phyloP scores from a whole-genome alignment of 1,140 invertebrate genomes.

The Macrosteles quadrilineatus region DNA sequence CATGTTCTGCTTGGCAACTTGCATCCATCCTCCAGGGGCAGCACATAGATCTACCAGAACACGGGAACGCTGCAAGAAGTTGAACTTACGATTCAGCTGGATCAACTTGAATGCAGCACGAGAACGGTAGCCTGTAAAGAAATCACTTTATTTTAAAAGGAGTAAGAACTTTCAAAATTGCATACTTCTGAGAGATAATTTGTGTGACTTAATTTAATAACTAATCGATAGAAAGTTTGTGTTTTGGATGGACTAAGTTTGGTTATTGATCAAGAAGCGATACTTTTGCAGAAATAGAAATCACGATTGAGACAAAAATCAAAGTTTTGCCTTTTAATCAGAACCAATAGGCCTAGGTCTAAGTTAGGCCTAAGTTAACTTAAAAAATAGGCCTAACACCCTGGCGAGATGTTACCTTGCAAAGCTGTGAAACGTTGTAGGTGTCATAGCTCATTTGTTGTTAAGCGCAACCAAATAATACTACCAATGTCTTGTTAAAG shows the following conservation, averaged over 20 bases:
- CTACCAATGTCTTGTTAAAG: too few relatives aligned
- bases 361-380: too few relatives aligned
- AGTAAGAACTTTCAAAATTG: slow-evolving; percentile 15
- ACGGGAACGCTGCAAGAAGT: slow-evolving; percentile 93
- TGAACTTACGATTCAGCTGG: slow-evolving; percentile 96
- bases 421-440: too few relatives aligned
- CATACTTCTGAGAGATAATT: neutral
- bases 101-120: slow-evolving; percentile 98
- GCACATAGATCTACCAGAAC: slow-evolving; percentile 98
- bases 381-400: too few relatives aligned
- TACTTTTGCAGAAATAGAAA: too few relatives aligned
- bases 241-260: neutral
- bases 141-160: slow-evolving; percentile 36
- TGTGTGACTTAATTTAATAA: neutral
- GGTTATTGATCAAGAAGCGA: too few relatives aligned
- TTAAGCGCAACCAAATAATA: too few relatives aligned
- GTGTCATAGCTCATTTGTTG: too few relatives aligned
- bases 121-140: slow-evolving; percentile 84
- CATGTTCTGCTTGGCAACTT: slow-evolving; percentile 98
- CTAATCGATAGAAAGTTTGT: neutral
- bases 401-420: too few relatives aligned
- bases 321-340: too few relatives aligned
- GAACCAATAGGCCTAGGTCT: too few relatives aligned
- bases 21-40: slow-evolving; percentile 99
- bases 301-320: too few relatives aligned